A percentile compares a stretch with the other conserved stretches of the same genome.
phyloP scores from a whole-genome alignment of 2,113 vertebrate species.

The Pelusios castaneus region DNA sequence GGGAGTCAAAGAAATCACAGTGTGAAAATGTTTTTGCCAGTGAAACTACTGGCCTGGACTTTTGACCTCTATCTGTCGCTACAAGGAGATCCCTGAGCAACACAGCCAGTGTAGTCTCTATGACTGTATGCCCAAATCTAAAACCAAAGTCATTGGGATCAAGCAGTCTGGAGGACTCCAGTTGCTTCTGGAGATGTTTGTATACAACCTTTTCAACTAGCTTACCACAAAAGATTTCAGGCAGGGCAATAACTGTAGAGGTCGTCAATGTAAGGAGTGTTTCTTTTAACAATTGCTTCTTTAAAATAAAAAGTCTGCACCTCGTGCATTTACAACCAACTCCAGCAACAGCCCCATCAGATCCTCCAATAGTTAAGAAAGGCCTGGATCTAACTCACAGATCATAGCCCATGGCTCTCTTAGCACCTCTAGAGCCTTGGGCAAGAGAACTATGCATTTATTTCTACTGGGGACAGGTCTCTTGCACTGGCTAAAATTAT shows the following conservation, averaged over 20 bases:
- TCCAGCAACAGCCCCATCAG: background rate
- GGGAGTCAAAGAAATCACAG: background rate
- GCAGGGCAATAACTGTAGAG: background rate
- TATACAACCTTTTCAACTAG: background rate
- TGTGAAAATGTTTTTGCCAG: background rate
- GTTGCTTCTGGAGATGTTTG: background rate
- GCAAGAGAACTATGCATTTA: background rate
- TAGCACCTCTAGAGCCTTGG: background rate
- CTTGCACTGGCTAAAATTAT: background rate
- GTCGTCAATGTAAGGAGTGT: background rate
- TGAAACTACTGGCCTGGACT: background rate
- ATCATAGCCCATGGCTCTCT: background rate
- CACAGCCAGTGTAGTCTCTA: background rate
- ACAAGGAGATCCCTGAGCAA: background rate
- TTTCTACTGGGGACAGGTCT: background rate
- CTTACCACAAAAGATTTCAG: background rate
- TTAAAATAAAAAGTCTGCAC: background rate
- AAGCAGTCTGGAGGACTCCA: background rate
- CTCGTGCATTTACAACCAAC: background rate
- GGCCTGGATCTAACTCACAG: background rate
- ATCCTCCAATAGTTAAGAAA: fast-evolving
- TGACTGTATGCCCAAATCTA: background rate
- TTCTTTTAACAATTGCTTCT: background rate
- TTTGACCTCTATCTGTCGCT: background rate
- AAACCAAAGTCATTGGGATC: background rate